A percentile compares a stretch with the other conserved stretches of the same genome.
Conservation (phyloP, 2,797 vertebrate genomes). For the Meda fulgida region DNA sequence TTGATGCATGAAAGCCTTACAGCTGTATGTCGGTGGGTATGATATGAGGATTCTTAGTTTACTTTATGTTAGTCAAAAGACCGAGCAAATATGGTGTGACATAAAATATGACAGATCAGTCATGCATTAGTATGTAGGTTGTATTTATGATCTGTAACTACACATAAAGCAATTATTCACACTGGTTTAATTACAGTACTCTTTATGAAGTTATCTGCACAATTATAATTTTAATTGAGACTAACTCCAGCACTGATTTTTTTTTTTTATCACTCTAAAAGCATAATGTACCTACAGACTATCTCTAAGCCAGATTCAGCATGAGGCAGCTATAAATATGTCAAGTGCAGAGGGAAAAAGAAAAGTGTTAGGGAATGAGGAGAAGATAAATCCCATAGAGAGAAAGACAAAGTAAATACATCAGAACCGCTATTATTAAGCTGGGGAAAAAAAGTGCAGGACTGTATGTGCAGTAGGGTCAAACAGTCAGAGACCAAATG, state of each 20-base stretch:
- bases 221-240: slow-evolving; percentile 39
- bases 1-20: background rate
- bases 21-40: background rate
- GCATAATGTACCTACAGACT: background rate
- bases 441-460: too few species aligned
- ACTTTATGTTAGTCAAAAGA: background rate
- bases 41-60: background rate
- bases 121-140: slow-evolving; percentile 22
- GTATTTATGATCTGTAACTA: slow-evolving; percentile 23
- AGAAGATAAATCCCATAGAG: background rate
- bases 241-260: background rate
- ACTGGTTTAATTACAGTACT: slow-evolving; percentile 10
- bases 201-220: slow-evolving; percentile 14
- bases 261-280: background rate
- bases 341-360: slow-evolving; percentile 1
- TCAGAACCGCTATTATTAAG: background rate
- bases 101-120: background rate
- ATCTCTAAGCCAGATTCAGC: background rate
- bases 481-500: background rate
- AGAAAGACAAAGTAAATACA: background rate
- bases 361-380: background rate
- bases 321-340: background rate
- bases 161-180: slow-evolving; percentile 3
- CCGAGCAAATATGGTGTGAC: background rate
- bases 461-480: background rate